Conservation (phyloP, 2,888 invertebrate species). For the Eupeodes luniger region DNA sequence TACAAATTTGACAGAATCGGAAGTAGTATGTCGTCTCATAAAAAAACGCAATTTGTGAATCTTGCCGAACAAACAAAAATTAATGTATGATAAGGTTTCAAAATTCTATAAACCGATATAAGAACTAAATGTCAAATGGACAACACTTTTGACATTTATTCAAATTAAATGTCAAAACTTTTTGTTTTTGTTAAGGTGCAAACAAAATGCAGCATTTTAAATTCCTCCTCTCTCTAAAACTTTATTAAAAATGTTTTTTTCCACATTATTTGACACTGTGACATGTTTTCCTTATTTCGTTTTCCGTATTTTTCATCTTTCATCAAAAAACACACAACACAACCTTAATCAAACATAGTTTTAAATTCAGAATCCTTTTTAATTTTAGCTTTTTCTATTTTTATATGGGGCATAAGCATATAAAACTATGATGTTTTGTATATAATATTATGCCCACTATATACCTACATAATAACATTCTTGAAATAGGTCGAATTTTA, state of each 20-base stretch:
- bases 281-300: constrained; percentile 40
- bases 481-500: constrained; percentile 61
- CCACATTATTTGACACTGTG: constrained; percentile 43
- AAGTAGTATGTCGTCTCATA: too few species aligned
- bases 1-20: too few species aligned
- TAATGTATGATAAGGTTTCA: too few species aligned
- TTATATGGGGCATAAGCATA: constrained; percentile 3
- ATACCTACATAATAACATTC: constrained; percentile 29
- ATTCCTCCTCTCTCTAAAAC: not conserved
- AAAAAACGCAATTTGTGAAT: too few species aligned
- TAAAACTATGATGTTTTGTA: not conserved
- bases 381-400: constrained; percentile 32
- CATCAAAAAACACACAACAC: not conserved
- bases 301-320: not conserved
- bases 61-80: too few species aligned
- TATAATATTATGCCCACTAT: constrained; percentile 31
- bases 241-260: not conserved
- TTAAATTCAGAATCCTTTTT: constrained; percentile 44
- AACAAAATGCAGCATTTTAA: constrained; percentile 13
- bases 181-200: constrained; percentile 12
- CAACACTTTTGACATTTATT: constrained; percentile 14
- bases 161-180: constrained; percentile 1
- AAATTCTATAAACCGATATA: too few species aligned
- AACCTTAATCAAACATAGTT: constrained; percentile 63
- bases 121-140: not conserved